A percentile compares a stretch with the other conserved stretches of the same genome.
Evolutionary conservation across 2,888 invertebrate species (phyloP).

Genomic region (Zonitis immaculata): DNA sequence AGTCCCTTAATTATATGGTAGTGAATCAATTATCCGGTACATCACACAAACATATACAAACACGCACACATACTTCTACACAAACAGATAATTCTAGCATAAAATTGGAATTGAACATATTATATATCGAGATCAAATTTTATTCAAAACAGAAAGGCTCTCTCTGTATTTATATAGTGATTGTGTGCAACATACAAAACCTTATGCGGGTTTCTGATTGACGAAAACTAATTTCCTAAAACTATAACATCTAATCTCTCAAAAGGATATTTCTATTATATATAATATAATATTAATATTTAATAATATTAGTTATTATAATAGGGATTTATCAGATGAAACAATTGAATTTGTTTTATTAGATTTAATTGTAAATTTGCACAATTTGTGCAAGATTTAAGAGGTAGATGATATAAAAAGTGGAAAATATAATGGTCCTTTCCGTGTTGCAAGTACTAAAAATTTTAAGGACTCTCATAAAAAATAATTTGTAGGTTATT

Average conservation of each 20-base stretch:
- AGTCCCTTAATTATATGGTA: not conserved
- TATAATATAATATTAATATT: no score
- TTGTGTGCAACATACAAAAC: not conserved
- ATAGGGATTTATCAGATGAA: not conserved
- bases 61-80: no score
- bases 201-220: not conserved
- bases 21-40: not conserved
- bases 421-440: not conserved
- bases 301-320: no score
- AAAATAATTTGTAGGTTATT: constrained; percentile 25
- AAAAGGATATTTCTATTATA: no score
- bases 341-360: not conserved
- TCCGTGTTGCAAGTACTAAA: constrained; percentile 9
- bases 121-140: no score
- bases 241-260: no score
- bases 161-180: no score
- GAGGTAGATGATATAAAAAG: not conserved
- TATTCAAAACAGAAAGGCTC: no score
- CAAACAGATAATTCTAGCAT: not conserved
- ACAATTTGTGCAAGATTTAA: not conserved
- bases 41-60: not conserved
- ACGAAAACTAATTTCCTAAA: not conserved
- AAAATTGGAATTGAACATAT: not conserved
- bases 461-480: constrained; percentile 10
- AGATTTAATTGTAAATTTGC: no score